Conservation (phyloP, 2,888 invertebrate genomes). For the Acanthococcus lagerstroemiae region DNA sequence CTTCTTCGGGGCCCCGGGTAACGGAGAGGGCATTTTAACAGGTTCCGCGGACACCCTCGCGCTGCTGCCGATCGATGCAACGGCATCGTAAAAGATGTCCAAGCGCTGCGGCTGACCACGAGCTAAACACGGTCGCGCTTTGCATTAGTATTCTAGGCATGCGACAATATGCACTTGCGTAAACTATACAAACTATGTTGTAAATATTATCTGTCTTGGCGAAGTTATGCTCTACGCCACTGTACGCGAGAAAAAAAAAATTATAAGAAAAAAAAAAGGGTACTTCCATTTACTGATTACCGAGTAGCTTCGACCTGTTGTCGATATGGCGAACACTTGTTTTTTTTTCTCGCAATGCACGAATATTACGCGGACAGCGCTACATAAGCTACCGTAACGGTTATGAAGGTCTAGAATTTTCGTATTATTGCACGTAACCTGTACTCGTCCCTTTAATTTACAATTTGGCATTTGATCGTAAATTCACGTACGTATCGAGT, state of each 20-base stretch:
- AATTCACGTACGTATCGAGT: too few relatives aligned
- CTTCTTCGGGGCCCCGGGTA: not conserved
- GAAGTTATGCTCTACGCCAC: not conserved
- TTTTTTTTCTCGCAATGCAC: not conserved
- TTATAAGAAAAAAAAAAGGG: not conserved
- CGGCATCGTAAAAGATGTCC: slow-evolving; percentile 14
- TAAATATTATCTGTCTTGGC: slow-evolving; percentile 13
- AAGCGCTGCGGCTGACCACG: slow-evolving; percentile 21
- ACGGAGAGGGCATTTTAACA: slow-evolving; percentile 13
- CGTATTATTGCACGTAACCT: too few relatives aligned
- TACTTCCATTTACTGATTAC: not conserved
- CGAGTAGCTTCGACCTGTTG: not conserved
- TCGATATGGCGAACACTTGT: not conserved
- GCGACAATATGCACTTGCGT: slow-evolving; percentile 27
- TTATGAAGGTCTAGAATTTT: too few relatives aligned
- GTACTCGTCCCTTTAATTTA: too few relatives aligned
- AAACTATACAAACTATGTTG: slow-evolving; percentile 26
- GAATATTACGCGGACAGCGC: not conserved
- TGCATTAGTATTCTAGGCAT: slow-evolving; percentile 23
- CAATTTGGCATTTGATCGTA: too few relatives aligned
- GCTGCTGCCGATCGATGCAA: slow-evolving; percentile 7
- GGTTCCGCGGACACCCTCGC: slow-evolving; percentile 15
- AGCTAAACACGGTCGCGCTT: slow-evolving; percentile 1
- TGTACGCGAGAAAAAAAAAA: not conserved
- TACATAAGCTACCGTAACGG: too few relatives aligned